Conservation (phyloP, 1,140 invertebrate genomes). For the Elysia chlorotica region DNA sequence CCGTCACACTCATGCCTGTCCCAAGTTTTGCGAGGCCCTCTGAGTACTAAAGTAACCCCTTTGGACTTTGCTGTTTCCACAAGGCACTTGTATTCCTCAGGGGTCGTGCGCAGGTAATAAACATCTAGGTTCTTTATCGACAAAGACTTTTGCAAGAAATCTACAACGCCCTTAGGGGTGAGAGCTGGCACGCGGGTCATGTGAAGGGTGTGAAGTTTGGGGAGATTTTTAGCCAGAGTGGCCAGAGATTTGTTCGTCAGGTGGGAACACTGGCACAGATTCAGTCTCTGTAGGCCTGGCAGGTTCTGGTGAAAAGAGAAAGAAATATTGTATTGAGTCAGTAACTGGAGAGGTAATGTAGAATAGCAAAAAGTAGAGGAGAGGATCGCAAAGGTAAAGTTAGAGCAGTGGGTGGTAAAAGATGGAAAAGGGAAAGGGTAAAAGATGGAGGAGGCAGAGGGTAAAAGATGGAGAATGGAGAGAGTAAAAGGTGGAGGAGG, state of each 20-base stretch:
- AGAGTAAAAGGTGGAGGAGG: background rate
- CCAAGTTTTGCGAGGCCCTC: no score
- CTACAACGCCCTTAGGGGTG: conserved; percentile 32
- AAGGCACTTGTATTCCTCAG: conserved; percentile 12
- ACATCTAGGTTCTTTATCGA: conserved; percentile 35
- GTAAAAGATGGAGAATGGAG: no score
- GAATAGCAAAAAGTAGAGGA: no score
- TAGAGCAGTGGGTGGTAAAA: background rate
- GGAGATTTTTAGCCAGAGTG: conserved; percentile 27
- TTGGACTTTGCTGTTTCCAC: background rate
- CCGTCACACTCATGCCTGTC: no score
- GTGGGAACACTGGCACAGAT: conserved; percentile 40
- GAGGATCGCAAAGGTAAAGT: background rate
- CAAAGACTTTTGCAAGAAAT: conserved; percentile 25
- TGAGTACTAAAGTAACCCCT: background rate
- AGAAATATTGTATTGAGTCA: no score
- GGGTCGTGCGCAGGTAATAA: conserved; percentile 31
- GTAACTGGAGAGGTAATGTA: no score
- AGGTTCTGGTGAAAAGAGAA: conserved; percentile 38
- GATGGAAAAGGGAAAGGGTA: background rate
- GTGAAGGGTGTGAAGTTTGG: conserved; percentile 33
- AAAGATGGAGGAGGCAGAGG: background rate
- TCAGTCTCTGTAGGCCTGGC: conserved; percentile 34
- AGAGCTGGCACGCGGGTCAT: conserved; percentile 31
- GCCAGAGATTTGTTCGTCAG: conserved; percentile 37